Percentiles rank a stretch among this genome's conserved stretches.
These are phyloP conservation scores for Papilio dardanus DNA, from an alignment of 1,140 invertebrate species.

Conservation along the genomic window DNA sequence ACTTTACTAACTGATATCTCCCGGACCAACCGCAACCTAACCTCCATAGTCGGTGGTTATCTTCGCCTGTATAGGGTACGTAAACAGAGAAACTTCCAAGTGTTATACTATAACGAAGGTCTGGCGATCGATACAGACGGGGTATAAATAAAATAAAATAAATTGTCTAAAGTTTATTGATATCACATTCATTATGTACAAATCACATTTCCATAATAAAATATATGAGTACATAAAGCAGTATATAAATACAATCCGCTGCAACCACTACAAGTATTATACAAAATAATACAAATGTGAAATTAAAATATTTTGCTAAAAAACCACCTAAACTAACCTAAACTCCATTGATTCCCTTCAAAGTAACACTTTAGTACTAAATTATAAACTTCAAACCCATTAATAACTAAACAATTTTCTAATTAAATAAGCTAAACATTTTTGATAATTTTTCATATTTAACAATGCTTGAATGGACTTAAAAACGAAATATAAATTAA, in stretches of 20 bases:
- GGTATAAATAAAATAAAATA: slow-evolving; percentile 38
- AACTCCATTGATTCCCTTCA: slow-evolving; percentile 17
- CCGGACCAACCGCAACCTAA: too few relatives aligned
- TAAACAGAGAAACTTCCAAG: neutral
- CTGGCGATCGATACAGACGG: too few relatives aligned
- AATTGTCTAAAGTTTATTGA: slow-evolving; percentile 64
- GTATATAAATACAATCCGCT: slow-evolving; percentile 44
- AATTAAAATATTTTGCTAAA: slow-evolving; percentile 33
- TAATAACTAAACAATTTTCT: neutral
- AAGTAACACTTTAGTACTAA: neutral
- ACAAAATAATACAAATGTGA: slow-evolving; percentile 59
- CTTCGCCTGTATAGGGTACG: too few relatives aligned
- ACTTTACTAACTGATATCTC: too few relatives aligned
- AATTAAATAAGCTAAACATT: neutral
- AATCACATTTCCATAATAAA: slow-evolving; percentile 71
- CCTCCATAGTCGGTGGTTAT: too few relatives aligned
- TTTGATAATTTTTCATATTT: neutral
- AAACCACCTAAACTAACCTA: slow-evolving; percentile 1
- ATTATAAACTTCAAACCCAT: neutral
- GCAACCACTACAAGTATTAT: slow-evolving; percentile 51
- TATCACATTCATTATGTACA: slow-evolving; percentile 78
- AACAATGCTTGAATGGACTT: neutral
- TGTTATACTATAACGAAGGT: neutral
- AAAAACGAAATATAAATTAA: neutral
- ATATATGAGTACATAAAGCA: slow-evolving; percentile 63